Percentiles rank a stretch among this genome's conserved stretches.
Evolutionary conservation across 37 sponge, comb jelly and placozoan species (phyloP).

Genomic region (Cladorhizidae sp.): DNA sequence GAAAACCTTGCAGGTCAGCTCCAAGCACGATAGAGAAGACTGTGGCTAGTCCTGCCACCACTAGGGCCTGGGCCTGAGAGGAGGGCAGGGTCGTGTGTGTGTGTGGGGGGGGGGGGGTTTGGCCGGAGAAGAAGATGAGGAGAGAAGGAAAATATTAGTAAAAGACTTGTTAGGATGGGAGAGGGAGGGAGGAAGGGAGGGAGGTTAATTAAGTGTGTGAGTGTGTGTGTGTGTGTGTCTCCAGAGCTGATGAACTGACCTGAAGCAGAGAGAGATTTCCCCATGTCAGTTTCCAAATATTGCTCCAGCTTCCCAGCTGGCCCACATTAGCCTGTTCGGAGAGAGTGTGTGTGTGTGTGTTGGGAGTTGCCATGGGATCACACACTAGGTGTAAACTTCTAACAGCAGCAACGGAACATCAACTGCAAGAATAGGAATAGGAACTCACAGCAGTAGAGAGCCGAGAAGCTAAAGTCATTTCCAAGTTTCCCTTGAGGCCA

Average conservation of each 20-base stretch:
- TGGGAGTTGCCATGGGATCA: background rate
- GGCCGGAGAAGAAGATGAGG: too few species aligned
- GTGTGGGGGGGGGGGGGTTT: too few species aligned
- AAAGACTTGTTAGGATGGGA: background rate
- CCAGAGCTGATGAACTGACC: slow-evolving; percentile 21
- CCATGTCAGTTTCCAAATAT: slow-evolving; percentile 42
- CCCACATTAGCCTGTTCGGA: slow-evolving; percentile 80
- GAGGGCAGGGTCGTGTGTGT: background rate
- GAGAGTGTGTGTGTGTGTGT: background rate
- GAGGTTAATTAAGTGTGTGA: slow-evolving; percentile 9
- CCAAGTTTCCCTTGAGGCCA: slow-evolving; percentile 97
- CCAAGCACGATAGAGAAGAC: slow-evolving; percentile 75
- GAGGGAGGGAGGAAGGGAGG: slow-evolving; percentile 3
- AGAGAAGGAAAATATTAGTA: too few species aligned
- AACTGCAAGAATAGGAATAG: background rate
- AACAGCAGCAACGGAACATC: background rate
- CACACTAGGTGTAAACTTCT: background rate
- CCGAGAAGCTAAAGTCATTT: slow-evolving; percentile 96
- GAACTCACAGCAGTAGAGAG: slow-evolving; percentile 93
- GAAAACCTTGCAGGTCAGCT: slow-evolving; percentile 13
- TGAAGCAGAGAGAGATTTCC: slow-evolving; percentile 83
- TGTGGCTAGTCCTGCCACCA: slow-evolving; percentile 85
- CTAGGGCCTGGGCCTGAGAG: slow-evolving; percentile 84
- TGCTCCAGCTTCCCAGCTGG: slow-evolving; percentile 41
- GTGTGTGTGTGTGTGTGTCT: background rate